Conservation (phyloP, 2,888 invertebrate genomes). For the Tipula lateralis region DNA sequence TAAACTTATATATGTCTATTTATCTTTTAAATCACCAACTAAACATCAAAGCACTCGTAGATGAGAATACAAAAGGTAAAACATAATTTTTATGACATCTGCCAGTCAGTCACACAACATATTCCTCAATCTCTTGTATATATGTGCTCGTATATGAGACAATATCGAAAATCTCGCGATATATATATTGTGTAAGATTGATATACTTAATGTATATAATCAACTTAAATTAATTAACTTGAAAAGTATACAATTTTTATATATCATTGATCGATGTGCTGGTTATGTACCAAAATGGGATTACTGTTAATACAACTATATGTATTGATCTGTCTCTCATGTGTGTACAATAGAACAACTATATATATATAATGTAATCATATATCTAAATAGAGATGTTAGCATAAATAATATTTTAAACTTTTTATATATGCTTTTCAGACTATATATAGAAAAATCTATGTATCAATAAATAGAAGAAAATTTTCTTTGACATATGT, state of each 20-base stretch:
- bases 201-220: background rate
- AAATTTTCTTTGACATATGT: slow-evolving; percentile 27
- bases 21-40: background rate
- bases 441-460: background rate
- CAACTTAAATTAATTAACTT: background rate
- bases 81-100: background rate
- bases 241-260: background rate
- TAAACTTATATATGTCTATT: background rate
- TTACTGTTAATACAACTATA: background rate
- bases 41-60: background rate
- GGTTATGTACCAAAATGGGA: background rate
- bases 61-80: background rate
- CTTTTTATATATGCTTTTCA: background rate
- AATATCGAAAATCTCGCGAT: background rate
- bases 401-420: background rate
- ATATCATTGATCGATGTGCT: background rate
- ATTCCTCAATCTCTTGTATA: background rate
- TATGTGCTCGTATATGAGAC: background rate
- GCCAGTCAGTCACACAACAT: background rate
- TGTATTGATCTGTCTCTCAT: background rate
- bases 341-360: too few species aligned
- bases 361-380: background rate
- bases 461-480: background rate
- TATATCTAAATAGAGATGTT: background rate
- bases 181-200: background rate